These are phyloP conservation scores for Typhlomys cinereus DNA, from an alignment of 2,113 vertebrate species.

Conservation along the genomic window DNA sequence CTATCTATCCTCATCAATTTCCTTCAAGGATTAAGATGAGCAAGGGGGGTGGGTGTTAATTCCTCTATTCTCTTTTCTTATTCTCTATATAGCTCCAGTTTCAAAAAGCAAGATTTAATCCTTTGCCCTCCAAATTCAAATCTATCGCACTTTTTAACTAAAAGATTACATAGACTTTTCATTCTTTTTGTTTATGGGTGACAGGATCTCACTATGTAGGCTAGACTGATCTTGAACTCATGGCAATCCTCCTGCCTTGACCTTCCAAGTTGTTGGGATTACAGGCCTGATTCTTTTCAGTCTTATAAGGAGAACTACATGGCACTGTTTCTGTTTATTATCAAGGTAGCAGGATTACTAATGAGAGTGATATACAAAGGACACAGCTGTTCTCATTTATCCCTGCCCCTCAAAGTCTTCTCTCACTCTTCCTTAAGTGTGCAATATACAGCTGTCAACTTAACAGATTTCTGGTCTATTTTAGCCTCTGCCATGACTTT, in stretches of 20 bases:
- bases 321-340: slow-evolving; percentile 36
- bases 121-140: neutral
- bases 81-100: slow-evolving; percentile 5
- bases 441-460: neutral
- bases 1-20: slow-evolving; percentile 30
- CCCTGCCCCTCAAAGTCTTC: neutral
- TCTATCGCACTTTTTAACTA: slow-evolving; percentile 20
- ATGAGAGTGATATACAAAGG: neutral
- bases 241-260: neutral
- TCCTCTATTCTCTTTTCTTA: slow-evolving; percentile 14
- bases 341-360: slow-evolving; percentile 2
- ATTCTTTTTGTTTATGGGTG: neutral
- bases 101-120: slow-evolving; percentile 27
- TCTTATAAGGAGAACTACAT: neutral
- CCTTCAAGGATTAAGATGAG: slow-evolving; percentile 15
- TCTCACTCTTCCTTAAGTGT: neutral
- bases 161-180: neutral
- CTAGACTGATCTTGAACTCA: neutral
- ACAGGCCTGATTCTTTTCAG: neutral
- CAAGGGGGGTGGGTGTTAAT: neutral
- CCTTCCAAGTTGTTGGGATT: neutral
- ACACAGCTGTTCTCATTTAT: neutral
- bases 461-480: neutral
- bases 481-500: neutral
- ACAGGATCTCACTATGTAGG: neutral